A percentile compares a stretch with the other conserved stretches of the same genome.
phyloP scores from a whole-genome alignment of 1,140 invertebrate genomes.

The Cryptotermes secundus region DNA sequence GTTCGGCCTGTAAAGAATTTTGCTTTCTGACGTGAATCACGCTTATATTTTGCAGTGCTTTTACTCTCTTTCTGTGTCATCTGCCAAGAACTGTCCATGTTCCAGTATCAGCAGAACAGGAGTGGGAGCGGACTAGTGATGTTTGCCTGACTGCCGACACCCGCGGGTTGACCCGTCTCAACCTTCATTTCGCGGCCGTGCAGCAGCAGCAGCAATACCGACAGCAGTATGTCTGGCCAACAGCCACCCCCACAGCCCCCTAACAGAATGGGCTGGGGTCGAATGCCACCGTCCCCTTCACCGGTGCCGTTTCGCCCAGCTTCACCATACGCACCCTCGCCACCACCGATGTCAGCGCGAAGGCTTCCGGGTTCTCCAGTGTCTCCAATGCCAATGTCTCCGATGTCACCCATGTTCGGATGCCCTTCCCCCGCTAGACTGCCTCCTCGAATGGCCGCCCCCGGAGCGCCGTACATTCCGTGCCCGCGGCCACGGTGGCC shows the following conservation, averaged over 20 bases:
- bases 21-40: no score
- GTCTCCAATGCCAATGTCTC: slow-evolving; percentile 40
- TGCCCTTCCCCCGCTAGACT: slow-evolving; percentile 48
- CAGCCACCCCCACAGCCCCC: slow-evolving; percentile 30
- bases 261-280: slow-evolving; percentile 37
- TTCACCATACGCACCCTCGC: slow-evolving; percentile 38
- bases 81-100: not conserved
- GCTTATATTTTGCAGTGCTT: no score
- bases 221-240: slow-evolving; percentile 24
- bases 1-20: no score
- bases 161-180: slow-evolving; percentile 21
- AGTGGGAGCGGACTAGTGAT: not conserved
- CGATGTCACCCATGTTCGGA: slow-evolving; percentile 45
- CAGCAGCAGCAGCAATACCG: not conserved
- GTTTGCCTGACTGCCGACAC: slow-evolving; percentile 21
- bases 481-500: slow-evolving; percentile 67
- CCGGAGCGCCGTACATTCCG: slow-evolving; percentile 50
- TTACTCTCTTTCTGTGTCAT: no score
- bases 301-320: slow-evolving; percentile 37
- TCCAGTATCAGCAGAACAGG: not conserved
- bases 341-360: slow-evolving; percentile 39
- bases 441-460: slow-evolving; percentile 46
- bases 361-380: slow-evolving; percentile 23
- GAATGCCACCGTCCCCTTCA: slow-evolving; percentile 32
- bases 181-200: not conserved